Conservation (phyloP, 2,113 vertebrate species). For the Siniperca knerii region DNA sequence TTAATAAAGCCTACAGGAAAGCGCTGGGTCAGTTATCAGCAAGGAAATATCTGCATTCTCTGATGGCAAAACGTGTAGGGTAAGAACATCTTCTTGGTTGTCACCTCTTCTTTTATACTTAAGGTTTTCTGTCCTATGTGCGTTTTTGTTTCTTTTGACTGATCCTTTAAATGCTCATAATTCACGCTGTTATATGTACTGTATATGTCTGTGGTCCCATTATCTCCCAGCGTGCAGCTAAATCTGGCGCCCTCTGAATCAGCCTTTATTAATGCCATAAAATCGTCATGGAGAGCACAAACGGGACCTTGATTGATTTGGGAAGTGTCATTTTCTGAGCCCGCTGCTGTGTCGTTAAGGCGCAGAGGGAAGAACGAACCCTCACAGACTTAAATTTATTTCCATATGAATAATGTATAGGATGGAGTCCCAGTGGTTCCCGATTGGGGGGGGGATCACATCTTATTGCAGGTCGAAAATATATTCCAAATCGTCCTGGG, state of each 20-base stretch:
- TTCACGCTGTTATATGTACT: slow-evolving; percentile 52
- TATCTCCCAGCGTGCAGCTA: slow-evolving; percentile 39
- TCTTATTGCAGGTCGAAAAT: slow-evolving; percentile 6
- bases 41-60: slow-evolving; percentile 93
- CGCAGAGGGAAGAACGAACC: slow-evolving; percentile 40
- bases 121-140: slow-evolving; percentile 55
- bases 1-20: slow-evolving; percentile 96
- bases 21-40: slow-evolving; percentile 93
- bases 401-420: slow-evolving; percentile 87
- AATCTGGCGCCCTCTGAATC: slow-evolving; percentile 33
- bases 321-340: slow-evolving; percentile 48
- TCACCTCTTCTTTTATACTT: slow-evolving; percentile 50
- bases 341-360: slow-evolving; percentile 30
- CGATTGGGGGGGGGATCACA: slow-evolving; percentile 27
- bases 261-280: slow-evolving; percentile 36
- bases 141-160: slow-evolving; percentile 34
- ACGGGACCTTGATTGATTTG: slow-evolving; percentile 57
- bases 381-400: slow-evolving; percentile 50
- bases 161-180: slow-evolving; percentile 57
- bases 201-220: slow-evolving; percentile 57
- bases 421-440: slow-evolving; percentile 74
- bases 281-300: slow-evolving; percentile 7
- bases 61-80: slow-evolving; percentile 94
- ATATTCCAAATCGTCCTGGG: neutral
- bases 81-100: slow-evolving; percentile 85